Percentiles rank a stretch among this genome's conserved stretches.
Conservation (phyloP, 64 coral and sea anemone genomes). For the Pachyseris speciosa region DNA sequence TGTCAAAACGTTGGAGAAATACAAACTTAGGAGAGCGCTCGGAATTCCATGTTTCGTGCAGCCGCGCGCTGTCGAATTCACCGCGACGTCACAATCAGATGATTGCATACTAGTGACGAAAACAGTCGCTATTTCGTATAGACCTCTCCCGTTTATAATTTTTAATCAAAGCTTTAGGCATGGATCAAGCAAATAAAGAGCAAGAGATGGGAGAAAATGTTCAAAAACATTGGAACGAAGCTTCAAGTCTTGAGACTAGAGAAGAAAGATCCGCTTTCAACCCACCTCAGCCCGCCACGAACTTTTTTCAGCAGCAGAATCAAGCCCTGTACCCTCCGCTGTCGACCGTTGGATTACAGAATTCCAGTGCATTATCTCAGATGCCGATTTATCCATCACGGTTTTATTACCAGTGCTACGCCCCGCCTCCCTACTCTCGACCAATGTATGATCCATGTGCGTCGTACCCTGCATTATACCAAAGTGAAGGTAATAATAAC, state of each 20-base stretch:
- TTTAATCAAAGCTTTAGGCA: neutral
- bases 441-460: constrained; percentile 32
- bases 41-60: neutral
- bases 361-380: constrained; percentile 33
- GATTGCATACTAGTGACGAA: neutral
- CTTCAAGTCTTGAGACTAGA: constrained; percentile 29
- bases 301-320: constrained; percentile 16
- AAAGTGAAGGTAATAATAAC: constrained; percentile 55
- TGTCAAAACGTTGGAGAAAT: too few relatives aligned
- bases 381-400: constrained; percentile 56
- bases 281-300: neutral
- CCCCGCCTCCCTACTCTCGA: constrained; percentile 15
- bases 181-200: constrained; percentile 33
- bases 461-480: neutral
- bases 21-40: too few relatives aligned
- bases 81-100: constrained; percentile 16
- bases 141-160: neutral
- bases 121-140: neutral
- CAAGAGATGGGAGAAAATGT: neutral
- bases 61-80: neutral
- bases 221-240: constrained; percentile 17
- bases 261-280: constrained; percentile 4
- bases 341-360: neutral
- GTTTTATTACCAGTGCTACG: constrained; percentile 66
- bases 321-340: neutral